These are phyloP conservation scores for Leptinotarsa texana DNA, from an alignment of 1,140 invertebrate genomes.

Conservation along the genomic window DNA sequence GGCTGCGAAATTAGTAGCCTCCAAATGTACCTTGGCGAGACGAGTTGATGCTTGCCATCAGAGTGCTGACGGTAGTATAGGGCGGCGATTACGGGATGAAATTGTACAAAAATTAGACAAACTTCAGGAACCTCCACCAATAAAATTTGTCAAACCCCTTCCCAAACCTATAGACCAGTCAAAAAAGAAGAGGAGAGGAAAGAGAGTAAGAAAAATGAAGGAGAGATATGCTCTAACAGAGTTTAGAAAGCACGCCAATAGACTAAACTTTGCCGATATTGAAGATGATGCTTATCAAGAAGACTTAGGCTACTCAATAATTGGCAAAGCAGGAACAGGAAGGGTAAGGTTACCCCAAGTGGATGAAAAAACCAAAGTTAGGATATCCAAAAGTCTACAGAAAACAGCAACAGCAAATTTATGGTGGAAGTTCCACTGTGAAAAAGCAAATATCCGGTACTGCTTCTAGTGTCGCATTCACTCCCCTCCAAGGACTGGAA, in stretches of 20 bases:
- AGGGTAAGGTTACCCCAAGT: constrained; percentile 90
- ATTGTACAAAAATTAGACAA: constrained; percentile 98
- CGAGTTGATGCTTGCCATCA: constrained; percentile 95
- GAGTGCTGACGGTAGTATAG: constrained; percentile 83
- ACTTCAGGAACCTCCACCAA: constrained; percentile 95
- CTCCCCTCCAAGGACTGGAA: constrained; percentile 90
- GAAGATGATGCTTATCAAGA: constrained; percentile 99
- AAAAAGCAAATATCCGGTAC: constrained; percentile 95
- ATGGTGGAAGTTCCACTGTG: constrained; percentile 94
- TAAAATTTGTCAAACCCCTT: constrained; percentile 92
- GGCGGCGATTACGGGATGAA: constrained; percentile 82
- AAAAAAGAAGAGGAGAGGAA: constrained; percentile 95
- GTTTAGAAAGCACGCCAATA: constrained; percentile 94
- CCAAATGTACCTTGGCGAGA: constrained; percentile 92
- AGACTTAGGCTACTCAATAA: constrained; percentile 94
- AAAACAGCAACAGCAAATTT: constrained; percentile 90
- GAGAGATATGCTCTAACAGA: constrained; percentile 98
- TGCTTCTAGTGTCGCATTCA: constrained; percentile 96
- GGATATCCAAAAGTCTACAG: constrained; percentile 96
- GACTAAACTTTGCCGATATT: constrained; percentile 98
- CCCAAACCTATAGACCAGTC: constrained; percentile 97
- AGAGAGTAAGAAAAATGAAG: constrained; percentile 97
- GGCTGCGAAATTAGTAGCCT: constrained; percentile 88
- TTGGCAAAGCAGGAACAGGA: constrained; percentile 91
- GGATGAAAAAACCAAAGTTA: constrained; percentile 96